phyloP scores from a whole-genome alignment of 1,140 invertebrate genomes.

The Drosophila mauritiana region DNA sequence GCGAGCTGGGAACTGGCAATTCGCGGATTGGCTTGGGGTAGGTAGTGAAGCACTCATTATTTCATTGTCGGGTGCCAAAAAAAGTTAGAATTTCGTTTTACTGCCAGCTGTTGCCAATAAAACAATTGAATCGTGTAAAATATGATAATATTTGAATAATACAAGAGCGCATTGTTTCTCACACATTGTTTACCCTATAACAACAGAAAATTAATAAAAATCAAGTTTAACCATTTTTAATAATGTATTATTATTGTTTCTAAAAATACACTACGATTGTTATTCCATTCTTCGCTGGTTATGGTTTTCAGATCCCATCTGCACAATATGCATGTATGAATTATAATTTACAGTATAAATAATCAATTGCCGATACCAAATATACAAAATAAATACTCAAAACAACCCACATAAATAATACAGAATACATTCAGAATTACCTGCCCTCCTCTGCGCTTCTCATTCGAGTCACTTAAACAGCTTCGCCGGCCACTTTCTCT shows the following conservation, averaged over 20 bases:
- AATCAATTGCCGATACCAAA: not conserved
- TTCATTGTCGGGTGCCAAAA: conserved; percentile 33
- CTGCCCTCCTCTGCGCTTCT: not conserved
- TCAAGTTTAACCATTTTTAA: too few species aligned
- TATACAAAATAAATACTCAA: not conserved
- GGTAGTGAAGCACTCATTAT: conserved; percentile 18
- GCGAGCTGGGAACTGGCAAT: conserved; percentile 23
- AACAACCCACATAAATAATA: not conserved
- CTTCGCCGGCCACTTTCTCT: not conserved
- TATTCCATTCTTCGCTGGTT: too few species aligned
- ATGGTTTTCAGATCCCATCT: not conserved
- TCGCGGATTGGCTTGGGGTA: conserved; percentile 25
- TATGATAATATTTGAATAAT: not conserved
- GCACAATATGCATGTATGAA: not conserved
- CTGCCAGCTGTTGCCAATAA: conserved; percentile 33
- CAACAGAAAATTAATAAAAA: not conserved
- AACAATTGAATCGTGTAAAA: not conserved
- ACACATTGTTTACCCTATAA: not conserved
- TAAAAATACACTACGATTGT: too few species aligned
- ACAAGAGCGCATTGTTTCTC: not conserved
- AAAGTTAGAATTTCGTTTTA: not conserved
- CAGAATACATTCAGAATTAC: not conserved
- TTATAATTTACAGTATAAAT: not conserved
- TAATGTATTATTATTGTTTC: too few species aligned
- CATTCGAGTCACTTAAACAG: too few species aligned